These are phyloP conservation scores for Alligator mississippiensis DNA, from an alignment of 2,113 vertebrate genomes.

Conservation along the genomic window DNA sequence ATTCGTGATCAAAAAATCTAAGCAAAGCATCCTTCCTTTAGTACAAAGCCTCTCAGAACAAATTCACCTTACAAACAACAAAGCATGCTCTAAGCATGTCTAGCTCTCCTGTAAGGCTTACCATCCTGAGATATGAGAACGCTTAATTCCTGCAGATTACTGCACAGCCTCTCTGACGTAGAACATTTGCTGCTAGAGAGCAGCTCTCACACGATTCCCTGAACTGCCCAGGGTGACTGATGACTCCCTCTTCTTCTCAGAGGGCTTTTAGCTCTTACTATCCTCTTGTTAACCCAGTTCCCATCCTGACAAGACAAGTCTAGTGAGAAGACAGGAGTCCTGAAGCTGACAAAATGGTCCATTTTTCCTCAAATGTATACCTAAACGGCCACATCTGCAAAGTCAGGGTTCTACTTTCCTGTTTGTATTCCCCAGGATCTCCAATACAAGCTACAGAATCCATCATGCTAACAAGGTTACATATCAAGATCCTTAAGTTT, in stretches of 20 bases:
- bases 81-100: background rate
- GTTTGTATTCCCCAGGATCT: too few relatives aligned
- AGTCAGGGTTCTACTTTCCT: too few relatives aligned
- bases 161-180: background rate
- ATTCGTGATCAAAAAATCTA: too few relatives aligned
- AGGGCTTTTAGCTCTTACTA: background rate
- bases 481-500: slow-evolving; percentile 15
- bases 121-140: background rate
- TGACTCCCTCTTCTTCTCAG: background rate
- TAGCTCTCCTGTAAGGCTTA: background rate
- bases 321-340: too few relatives aligned
- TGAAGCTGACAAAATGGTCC: too few relatives aligned
- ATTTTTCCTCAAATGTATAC: too few relatives aligned
- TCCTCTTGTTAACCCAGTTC: too few relatives aligned
- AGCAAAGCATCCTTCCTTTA: background rate
- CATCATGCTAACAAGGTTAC: background rate
- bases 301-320: too few relatives aligned
- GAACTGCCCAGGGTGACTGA: background rate
- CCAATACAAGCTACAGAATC: background rate
- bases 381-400: too few relatives aligned
- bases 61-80: background rate
- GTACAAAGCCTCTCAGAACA: background rate
- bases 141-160: background rate
- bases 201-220: background rate
- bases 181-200: background rate